Percentiles rank a stretch among this genome's conserved stretches.
Evolutionary conservation across 2,113 vertebrate genomes (phyloP).

Genomic region (Empidonax alnorum): DNA sequence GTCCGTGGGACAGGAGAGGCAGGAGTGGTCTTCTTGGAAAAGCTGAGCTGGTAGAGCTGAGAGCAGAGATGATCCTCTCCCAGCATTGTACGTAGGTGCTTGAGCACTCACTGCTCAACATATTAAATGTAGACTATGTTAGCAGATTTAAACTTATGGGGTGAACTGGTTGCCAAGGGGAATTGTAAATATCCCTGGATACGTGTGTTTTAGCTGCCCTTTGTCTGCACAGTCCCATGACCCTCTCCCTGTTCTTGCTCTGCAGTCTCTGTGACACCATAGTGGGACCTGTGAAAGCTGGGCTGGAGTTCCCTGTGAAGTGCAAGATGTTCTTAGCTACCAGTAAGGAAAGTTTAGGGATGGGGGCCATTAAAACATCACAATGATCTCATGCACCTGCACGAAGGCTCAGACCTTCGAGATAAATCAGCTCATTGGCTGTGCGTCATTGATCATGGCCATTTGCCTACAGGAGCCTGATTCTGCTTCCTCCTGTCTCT

Average conservation of each 20-base stretch:
- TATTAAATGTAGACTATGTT: neutral
- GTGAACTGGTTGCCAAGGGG: neutral
- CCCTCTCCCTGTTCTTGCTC: neutral
- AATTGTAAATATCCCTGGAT: neutral
- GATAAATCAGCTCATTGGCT: neutral
- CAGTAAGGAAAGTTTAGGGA: neutral
- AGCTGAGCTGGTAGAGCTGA: neutral
- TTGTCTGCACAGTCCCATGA: neutral
- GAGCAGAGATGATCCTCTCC: neutral
- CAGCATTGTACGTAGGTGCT: neutral
- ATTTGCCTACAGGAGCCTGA: neutral
- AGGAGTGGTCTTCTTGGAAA: neutral
- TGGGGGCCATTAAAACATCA: neutral
- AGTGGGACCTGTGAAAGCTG: neutral
- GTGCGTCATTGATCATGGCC: neutral
- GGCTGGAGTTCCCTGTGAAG: neutral
- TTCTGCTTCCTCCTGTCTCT: neutral
- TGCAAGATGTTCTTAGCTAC: neutral
- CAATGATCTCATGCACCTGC: neutral
- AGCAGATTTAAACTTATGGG: neutral
- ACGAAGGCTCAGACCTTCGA: neutral
- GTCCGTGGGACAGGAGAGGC: neutral
- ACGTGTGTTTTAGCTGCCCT: neutral
- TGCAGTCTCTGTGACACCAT: rapidly evolving
- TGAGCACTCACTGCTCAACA: neutral